These are phyloP conservation scores for Neoarius graeffei DNA, from an alignment of 2,113 vertebrate genomes.

Conservation along the genomic window DNA sequence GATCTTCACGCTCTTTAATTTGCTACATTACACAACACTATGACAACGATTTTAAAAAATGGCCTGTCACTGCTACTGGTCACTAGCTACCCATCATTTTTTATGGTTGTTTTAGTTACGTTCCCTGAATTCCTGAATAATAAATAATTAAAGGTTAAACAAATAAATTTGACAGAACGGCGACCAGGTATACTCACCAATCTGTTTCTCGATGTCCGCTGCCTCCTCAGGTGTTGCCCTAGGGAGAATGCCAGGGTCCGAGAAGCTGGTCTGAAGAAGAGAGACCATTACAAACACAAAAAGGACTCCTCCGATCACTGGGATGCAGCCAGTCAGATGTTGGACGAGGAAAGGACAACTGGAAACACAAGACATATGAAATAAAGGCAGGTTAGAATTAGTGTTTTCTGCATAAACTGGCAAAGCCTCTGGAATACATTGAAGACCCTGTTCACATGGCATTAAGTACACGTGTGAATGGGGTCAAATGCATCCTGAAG, in stretches of 20 bases:
- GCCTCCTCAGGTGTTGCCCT: slow-evolving; percentile 89
- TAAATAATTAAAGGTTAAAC: background rate
- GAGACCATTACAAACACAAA: slow-evolving; percentile 92
- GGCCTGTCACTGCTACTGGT: too few relatives aligned
- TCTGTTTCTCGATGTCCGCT: slow-evolving; percentile 86
- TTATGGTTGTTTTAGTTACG: background rate
- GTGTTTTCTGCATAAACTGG: background rate
- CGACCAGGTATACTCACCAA: slow-evolving; percentile 73
- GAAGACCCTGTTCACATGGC: background rate
- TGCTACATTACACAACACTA: too few relatives aligned
- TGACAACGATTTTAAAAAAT: too few relatives aligned
- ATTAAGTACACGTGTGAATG: too few relatives aligned
- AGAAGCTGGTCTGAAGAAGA: slow-evolving; percentile 91
- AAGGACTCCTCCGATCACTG: slow-evolving; percentile 84
- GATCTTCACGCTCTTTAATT: too few relatives aligned
- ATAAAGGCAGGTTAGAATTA: background rate
- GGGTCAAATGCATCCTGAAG: too few relatives aligned
- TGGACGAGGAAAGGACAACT: slow-evolving; percentile 91
- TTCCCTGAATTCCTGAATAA: background rate
- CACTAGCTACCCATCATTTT: background rate
- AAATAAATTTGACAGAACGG: background rate
- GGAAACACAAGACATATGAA: slow-evolving; percentile 8
- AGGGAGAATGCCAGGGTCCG: slow-evolving; percentile 91
- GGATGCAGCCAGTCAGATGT: slow-evolving; percentile 86
- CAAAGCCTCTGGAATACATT: background rate